Percentiles rank a stretch among this genome's conserved stretches.
Evolutionary conservation across 2,888 invertebrate species (phyloP).

Genomic region (Stenchaetothrips biformis): DNA sequence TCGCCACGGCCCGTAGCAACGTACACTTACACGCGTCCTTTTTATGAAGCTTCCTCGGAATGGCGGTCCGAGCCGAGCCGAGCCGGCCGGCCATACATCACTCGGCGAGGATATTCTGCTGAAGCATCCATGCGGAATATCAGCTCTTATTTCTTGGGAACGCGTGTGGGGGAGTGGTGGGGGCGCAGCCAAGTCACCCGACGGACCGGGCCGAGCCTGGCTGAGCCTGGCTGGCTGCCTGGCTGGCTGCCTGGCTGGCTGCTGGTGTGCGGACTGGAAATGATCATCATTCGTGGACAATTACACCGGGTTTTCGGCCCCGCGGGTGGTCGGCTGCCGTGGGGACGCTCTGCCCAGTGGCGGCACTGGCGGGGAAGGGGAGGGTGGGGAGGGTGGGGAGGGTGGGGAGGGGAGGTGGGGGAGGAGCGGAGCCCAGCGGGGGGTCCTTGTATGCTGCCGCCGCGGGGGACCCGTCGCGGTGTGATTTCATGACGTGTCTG

Average conservation of each 20-base stretch:
- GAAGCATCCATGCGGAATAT: background rate
- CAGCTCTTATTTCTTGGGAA: background rate
- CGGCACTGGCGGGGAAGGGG: background rate
- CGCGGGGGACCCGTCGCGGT: too few species aligned
- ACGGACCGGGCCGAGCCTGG: too few species aligned
- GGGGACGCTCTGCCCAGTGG: background rate
- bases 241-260: background rate
- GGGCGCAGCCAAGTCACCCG: background rate
- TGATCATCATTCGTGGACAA: slow-evolving; percentile 8
- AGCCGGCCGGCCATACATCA: background rate
- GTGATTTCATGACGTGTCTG: too few species aligned
- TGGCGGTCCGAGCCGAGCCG: background rate
- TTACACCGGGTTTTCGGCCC: background rate
- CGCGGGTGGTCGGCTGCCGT: background rate
- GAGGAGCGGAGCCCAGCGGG: background rate
- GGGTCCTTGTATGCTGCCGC: background rate
- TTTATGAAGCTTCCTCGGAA: background rate
- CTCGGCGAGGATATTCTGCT: background rate
- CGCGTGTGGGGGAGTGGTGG: background rate
- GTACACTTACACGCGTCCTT: background rate
- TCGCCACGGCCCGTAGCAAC: too few species aligned
- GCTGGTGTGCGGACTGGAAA: background rate
- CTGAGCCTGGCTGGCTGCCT: too few species aligned
- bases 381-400: background rate
- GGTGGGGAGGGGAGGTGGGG: background rate